These are phyloP conservation scores for Lycocorax pyrrhopterus DNA, from an alignment of 2,113 vertebrate species.

Conservation along the genomic window DNA sequence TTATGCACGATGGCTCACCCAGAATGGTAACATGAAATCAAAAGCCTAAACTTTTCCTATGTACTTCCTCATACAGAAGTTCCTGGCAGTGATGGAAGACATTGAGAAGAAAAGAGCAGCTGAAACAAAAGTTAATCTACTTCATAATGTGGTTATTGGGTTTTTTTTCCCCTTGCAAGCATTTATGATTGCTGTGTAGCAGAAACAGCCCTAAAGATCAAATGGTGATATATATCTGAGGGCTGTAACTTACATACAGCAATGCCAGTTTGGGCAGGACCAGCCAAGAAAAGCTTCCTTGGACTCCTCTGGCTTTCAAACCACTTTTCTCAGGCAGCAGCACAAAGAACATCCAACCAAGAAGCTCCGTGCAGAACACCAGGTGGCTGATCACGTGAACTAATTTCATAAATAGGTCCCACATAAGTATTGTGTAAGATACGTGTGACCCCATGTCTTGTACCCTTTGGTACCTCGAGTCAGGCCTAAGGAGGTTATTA, in stretches of 20 bases:
- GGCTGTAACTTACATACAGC: background rate
- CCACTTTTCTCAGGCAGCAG: background rate
- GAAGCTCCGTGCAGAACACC: background rate
- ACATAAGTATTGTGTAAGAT: accelerated
- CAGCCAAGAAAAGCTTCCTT: background rate
- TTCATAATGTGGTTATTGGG: background rate
- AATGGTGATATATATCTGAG: background rate
- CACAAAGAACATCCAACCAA: background rate
- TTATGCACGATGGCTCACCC: background rate
- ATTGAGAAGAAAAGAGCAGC: background rate
- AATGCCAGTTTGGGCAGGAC: background rate
- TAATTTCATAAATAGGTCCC: background rate
- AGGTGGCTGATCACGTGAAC: accelerated
- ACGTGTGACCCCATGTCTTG: background rate
- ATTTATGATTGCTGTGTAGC: background rate
- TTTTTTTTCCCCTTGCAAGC: background rate
- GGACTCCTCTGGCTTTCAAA: background rate
- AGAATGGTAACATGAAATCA: background rate
- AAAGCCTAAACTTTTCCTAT: background rate
- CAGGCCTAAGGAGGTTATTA: background rate
- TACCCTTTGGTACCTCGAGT: background rate
- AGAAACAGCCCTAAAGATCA: background rate
- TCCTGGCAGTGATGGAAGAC: background rate
- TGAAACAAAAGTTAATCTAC: background rate
- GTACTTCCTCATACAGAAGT: background rate